Evolutionary conservation across 2,797 vertebrate genomes (phyloP).

Genomic region (Pseudopleuronectes americanus): DNA sequence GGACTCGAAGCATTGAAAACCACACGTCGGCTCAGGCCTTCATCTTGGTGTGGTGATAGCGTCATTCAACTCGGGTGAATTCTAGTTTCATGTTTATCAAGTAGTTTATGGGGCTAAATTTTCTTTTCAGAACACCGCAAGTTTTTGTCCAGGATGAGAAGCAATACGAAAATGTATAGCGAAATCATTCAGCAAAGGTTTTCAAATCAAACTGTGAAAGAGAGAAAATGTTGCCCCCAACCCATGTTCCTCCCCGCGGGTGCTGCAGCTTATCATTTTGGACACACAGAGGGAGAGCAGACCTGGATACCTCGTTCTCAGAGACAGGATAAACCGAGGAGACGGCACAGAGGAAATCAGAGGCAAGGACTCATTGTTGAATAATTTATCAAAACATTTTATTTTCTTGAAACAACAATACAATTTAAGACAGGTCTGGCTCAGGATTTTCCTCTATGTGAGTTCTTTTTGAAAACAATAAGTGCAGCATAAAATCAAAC

Average conservation of each 20-base stretch:
- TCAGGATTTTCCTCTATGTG: constrained; percentile 81
- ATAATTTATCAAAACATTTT: constrained; percentile 85
- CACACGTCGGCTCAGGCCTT: too few relatives aligned
- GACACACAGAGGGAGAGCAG: background rate
- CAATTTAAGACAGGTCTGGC: constrained; percentile 90
- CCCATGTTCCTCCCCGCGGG: background rate
- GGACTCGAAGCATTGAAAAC: too few relatives aligned
- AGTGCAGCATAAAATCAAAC: constrained; percentile 81
- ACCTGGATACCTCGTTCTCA: background rate
- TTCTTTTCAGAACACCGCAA: too few relatives aligned
- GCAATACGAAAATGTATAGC: too few relatives aligned
- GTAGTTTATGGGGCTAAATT: too few relatives aligned
- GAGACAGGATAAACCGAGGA: background rate
- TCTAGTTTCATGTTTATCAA: too few relatives aligned
- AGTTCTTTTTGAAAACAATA: constrained; percentile 79
- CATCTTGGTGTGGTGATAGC: too few relatives aligned
- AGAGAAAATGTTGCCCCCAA: background rate
- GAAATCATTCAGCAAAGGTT: background rate
- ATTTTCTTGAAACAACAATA: constrained; percentile 82
- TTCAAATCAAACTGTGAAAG: background rate
- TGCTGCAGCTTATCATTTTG: background rate
- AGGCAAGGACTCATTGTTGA: constrained; percentile 10
- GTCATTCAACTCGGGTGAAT: too few relatives aligned
- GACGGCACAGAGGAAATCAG: constrained; percentile 16
- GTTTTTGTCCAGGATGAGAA: too few relatives aligned